Conservation (phyloP, 2,797 vertebrate species). For the Vespertilio murinus region DNA sequence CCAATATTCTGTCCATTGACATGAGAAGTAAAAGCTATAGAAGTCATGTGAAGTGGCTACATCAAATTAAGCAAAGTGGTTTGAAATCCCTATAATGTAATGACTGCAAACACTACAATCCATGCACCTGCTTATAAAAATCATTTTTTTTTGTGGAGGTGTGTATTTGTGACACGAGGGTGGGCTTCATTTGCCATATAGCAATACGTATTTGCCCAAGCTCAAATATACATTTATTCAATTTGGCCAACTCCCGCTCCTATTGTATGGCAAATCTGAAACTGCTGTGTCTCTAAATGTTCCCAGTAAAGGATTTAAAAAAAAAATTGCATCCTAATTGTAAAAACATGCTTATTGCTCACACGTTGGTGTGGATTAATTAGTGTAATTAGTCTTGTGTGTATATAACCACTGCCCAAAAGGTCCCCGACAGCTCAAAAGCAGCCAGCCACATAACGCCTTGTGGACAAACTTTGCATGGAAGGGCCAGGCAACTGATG, state of each 20-base stretch:
- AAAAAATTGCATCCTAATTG: constrained; percentile 72
- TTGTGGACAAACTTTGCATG: constrained; percentile 19
- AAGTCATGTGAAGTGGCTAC: not conserved
- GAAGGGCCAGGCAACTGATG: constrained; percentile 42
- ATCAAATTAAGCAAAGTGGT: constrained; percentile 36
- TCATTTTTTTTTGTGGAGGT: constrained; percentile 21
- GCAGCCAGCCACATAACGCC: constrained; percentile 24
- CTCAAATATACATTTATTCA: constrained; percentile 73
- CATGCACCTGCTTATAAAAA: constrained; percentile 53
- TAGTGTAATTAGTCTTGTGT: constrained; percentile 75
- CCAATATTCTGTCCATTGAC: not conserved
- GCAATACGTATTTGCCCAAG: constrained; percentile 63
- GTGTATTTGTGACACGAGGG: constrained; percentile 29
- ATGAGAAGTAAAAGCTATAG: constrained; percentile 12
- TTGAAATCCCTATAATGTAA: constrained; percentile 49
- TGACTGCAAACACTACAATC: constrained; percentile 29
- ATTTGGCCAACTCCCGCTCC: constrained; percentile 68
- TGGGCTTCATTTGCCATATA: constrained; percentile 56
- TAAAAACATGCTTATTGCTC: constrained; percentile 76
- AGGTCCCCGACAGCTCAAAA: constrained; percentile 57
- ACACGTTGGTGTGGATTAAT: constrained; percentile 72
- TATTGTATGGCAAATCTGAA: constrained; percentile 75
- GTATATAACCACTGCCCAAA: constrained; percentile 74
- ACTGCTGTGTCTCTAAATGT: constrained; percentile 79
- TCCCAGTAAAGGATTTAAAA: constrained; percentile 57